phyloP scores from a whole-genome alignment of 2,888 invertebrate genomes.

The Catotricha subobsoleta region DNA sequence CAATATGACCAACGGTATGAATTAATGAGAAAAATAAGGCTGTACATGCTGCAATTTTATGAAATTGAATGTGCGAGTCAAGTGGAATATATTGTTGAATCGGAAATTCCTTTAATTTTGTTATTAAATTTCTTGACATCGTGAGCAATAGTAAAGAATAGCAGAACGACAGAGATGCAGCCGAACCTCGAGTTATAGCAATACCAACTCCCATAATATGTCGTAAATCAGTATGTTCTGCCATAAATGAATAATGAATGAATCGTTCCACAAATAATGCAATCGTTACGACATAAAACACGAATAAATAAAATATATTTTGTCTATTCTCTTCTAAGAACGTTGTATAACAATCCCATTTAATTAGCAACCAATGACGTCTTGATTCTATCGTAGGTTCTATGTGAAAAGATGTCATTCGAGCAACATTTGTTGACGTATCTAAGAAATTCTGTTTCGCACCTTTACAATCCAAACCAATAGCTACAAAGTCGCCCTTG shows the following conservation, averaged over 20 bases:
- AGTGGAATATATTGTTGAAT: constrained; percentile 86
- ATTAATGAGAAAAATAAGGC: constrained; percentile 82
- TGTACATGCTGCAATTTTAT: constrained; percentile 90
- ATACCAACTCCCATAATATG: constrained; percentile 97
- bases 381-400: constrained; percentile 53
- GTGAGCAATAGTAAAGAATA: constrained; percentile 80
- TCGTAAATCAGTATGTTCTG: constrained; percentile 83
- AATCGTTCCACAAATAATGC: constrained; percentile 89
- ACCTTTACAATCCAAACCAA: constrained; percentile 85
- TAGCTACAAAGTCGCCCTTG: constrained; percentile 87
- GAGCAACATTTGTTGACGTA: constrained; percentile 83
- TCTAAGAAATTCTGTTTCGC: constrained; percentile 90
- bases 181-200: constrained; percentile 85
- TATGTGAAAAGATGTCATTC: constrained; percentile 88
- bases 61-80: constrained; percentile 91
- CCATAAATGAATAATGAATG: constrained; percentile 91
- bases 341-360: constrained; percentile 76
- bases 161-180: constrained; percentile 86
- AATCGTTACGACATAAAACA: constrained; percentile 88
- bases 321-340: constrained; percentile 91
- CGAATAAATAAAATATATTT: constrained; percentile 85
- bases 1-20: constrained; percentile 86
- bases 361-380: constrained; percentile 50
- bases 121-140: constrained; percentile 81
- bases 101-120: constrained; percentile 83